phyloP scores from a whole-genome alignment of 2,797 vertebrate species.

The Acanthurus lineatus region DNA sequence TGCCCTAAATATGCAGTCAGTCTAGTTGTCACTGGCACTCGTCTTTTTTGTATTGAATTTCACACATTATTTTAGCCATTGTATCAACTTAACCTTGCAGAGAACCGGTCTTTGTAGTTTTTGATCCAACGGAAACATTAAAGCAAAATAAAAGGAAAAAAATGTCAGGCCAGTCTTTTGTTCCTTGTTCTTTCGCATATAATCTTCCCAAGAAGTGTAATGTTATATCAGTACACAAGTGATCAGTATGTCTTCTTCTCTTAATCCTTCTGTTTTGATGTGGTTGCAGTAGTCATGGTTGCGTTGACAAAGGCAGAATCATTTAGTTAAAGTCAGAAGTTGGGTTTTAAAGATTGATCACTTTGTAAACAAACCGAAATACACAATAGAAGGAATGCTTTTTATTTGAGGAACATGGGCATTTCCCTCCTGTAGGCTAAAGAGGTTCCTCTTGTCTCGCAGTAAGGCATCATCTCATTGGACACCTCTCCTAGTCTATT shows the following conservation, averaged over 20 bases:
- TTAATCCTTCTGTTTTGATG: background rate
- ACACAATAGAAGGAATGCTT: background rate
- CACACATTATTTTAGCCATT: background rate
- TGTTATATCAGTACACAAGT: background rate
- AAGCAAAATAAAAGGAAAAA: background rate
- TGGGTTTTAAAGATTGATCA: background rate
- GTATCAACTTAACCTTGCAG: background rate
- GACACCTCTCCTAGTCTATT: conserved; percentile 69
- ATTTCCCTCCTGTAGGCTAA: conserved; percentile 15
- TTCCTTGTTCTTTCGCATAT: background rate
- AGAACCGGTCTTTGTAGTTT: background rate
- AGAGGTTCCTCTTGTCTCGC: conserved; percentile 20
- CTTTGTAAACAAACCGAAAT: conserved; percentile 7
- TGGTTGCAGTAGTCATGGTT: background rate
- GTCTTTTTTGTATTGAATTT: background rate
- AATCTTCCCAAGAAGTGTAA: background rate
- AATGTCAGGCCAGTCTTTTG: background rate
- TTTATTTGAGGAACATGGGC: background rate
- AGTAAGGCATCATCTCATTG: conserved; percentile 41
- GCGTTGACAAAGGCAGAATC: background rate
- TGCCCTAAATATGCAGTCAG: conserved; percentile 70
- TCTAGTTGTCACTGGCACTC: conserved; percentile 41
- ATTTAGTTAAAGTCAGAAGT: background rate
- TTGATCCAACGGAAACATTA: background rate
- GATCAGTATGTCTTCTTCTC: background rate